Evolutionary conservation across 2,113 vertebrate species (phyloP).

Genomic region (Verasper variegatus): DNA sequence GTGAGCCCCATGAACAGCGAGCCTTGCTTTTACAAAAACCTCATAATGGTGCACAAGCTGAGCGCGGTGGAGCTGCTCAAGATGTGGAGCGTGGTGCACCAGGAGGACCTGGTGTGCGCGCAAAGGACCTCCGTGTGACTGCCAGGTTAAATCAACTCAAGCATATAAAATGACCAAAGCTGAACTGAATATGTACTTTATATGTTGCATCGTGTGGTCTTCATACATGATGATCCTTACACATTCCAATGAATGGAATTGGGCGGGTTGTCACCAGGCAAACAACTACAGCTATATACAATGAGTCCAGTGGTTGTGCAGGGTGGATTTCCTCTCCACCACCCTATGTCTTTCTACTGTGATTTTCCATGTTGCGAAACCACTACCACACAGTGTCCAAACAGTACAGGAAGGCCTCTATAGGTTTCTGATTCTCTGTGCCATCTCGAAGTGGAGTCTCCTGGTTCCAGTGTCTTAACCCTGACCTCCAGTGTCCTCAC

Average conservation of each 20-base stretch:
- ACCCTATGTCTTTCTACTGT: neutral
- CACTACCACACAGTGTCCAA: constrained; percentile 37
- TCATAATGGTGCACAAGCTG: constrained; percentile 89
- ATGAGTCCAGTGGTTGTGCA: neutral
- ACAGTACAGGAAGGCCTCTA: neutral
- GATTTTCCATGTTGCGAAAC: constrained; percentile 31
- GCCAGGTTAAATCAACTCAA: too few species aligned
- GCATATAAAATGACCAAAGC: neutral
- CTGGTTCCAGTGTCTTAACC: neutral
- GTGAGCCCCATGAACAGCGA: constrained; percentile 83
- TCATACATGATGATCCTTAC: too few species aligned
- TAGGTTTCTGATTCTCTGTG: constrained; percentile 11
- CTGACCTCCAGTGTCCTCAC: neutral
- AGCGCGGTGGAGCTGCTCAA: constrained; percentile 80
- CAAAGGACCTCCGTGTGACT: constrained; percentile 46
- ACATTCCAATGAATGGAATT: too few species aligned
- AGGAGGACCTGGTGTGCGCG: constrained; percentile 76
- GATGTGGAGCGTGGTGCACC: constrained; percentile 85
- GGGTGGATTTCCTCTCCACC: neutral
- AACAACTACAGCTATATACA: too few species aligned
- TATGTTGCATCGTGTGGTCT: too few species aligned
- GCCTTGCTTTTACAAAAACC: constrained; percentile 86
- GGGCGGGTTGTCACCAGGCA: too few species aligned
- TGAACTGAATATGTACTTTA: neutral
- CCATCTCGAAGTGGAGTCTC: constrained; percentile 8